A percentile compares a stretch with the other conserved stretches of the same genome.
These are phyloP conservation scores for Brachionus angularis DNA, from an alignment of 1,140 invertebrate genomes.

Conservation along the genomic window DNA sequence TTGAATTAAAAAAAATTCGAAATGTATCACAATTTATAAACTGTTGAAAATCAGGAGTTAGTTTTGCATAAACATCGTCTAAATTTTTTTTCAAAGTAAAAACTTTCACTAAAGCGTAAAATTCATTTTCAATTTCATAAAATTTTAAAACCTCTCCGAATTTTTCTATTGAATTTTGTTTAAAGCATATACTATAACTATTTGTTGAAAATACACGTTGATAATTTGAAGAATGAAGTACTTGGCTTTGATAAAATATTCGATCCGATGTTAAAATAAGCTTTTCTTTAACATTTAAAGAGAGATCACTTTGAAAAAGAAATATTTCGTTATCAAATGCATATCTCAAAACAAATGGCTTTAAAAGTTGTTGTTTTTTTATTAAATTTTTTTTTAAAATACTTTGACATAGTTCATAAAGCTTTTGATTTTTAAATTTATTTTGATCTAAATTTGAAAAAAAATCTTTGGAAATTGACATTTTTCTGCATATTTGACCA, in stretches of 20 bases:
- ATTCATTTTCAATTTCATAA: not conserved
- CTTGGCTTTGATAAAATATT: not conserved
- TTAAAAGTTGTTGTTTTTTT: slow-evolving; percentile 2
- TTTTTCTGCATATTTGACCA: too few relatives aligned
- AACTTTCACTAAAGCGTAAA: not conserved
- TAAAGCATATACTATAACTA: slow-evolving; percentile 1
- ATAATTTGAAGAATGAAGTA: not conserved
- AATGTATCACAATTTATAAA: not conserved
- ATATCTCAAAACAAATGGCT: slow-evolving; percentile 4
- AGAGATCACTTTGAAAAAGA: not conserved
- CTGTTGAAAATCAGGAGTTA: not conserved
- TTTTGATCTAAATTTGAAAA: not conserved
- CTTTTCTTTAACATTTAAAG: not conserved
- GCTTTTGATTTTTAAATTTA: not conserved
- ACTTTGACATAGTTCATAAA: slow-evolving; percentile 18
- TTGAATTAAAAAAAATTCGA: not conserved
- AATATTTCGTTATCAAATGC: not conserved
- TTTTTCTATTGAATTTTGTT: not conserved
- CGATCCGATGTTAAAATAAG: not conserved
- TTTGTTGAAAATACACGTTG: not conserved
- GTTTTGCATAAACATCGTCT: not conserved
- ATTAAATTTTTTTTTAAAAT: not conserved
- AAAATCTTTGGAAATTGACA: too few relatives aligned
- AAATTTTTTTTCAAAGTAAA: not conserved
- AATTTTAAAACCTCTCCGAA: slow-evolving; percentile 1